Base-by-base conservation (phyloP, 2,888 invertebrate species). In the Eucera pruinosa region DNA sequence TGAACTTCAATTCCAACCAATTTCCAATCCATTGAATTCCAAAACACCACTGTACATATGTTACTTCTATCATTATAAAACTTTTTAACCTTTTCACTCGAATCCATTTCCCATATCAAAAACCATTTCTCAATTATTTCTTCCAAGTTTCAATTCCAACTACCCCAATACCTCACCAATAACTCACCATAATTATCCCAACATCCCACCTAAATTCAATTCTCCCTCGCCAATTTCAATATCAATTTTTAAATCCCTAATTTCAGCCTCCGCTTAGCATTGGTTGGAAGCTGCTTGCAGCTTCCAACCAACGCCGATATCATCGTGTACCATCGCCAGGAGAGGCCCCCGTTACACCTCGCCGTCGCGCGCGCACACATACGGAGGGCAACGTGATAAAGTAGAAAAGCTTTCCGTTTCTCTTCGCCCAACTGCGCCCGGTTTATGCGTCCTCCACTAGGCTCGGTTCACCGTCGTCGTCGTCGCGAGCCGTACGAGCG, bases 401-500 rank as follows among this genome's bases (percentile, higher is more conserved):
- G 73, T 73, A 79, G 72, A 79, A 80, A 80, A 79, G 73, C 69
- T 66, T 50, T 73, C 73, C 18, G 55, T 79, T 52, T 23, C 55
- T n/a, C n/a, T n/a, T n/a, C 45, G 45, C 73, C 20, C 61, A 2
- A 9, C 48, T 13, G 25, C 15, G 2, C 2, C 20, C 25, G 30
- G 18, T 62, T 18, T 39, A 50, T 69, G 43, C 11, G 18, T 80
- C 58, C 23, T 41, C 79, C 80, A 60, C 61, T 79, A 43, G 79
- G 54, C 45, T 1, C 2, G 64, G 62, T 30, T 54, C 58, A 71
- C 52, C 79, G 80, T 81, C 76, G 76, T 54, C 58, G 69, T 48
- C 79, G 80, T 81, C 76, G 76, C 52, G 77, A 62, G 78, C 70
- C 81, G 78, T 78, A 81, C 82, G 82, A 83, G 78, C 80, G 81